Conservation (phyloP, 2,113 vertebrate genomes). For the Seriola rivoliana region DNA sequence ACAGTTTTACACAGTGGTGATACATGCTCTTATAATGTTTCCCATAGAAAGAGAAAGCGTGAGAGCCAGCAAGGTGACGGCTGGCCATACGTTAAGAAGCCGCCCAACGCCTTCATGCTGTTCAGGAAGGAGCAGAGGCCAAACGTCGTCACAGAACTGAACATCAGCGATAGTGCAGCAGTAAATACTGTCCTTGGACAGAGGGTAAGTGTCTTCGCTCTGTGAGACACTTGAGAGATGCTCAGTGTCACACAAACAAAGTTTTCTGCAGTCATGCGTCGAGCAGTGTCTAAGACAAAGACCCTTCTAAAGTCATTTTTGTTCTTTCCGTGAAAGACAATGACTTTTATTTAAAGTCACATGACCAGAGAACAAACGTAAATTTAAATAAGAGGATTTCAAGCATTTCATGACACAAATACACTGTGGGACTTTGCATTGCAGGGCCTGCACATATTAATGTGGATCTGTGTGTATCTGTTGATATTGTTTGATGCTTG, state of each 20-base stretch:
- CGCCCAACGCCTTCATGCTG: constrained; percentile 13
- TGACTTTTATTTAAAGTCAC: too few relatives aligned
- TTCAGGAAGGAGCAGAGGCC: constrained; percentile 13
- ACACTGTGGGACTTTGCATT: too few relatives aligned
- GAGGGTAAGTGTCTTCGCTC: constrained; percentile 13
- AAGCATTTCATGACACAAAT: too few relatives aligned
- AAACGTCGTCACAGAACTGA: neutral
- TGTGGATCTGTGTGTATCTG: too few relatives aligned
- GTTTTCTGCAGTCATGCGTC: neutral
- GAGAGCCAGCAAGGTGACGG: neutral
- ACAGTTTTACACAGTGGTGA: too few relatives aligned
- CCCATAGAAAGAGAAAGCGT: neutral
- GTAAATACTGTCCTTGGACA: constrained; percentile 10
- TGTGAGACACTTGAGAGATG: neutral
- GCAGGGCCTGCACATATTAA: too few relatives aligned
- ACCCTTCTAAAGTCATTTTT: too few relatives aligned
- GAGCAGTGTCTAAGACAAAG: neutral
- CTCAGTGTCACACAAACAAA: neutral
- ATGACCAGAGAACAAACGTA: too few relatives aligned
- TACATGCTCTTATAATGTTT: neutral
- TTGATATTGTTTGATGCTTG: too few relatives aligned
- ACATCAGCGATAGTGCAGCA: neutral
- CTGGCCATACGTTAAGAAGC: neutral
- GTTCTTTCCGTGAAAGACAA: too few relatives aligned
- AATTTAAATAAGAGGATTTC: too few relatives aligned